Base-by-base conservation (phyloP, 2,888 invertebrate genomes). In the Parnassius apollo region DNA sequence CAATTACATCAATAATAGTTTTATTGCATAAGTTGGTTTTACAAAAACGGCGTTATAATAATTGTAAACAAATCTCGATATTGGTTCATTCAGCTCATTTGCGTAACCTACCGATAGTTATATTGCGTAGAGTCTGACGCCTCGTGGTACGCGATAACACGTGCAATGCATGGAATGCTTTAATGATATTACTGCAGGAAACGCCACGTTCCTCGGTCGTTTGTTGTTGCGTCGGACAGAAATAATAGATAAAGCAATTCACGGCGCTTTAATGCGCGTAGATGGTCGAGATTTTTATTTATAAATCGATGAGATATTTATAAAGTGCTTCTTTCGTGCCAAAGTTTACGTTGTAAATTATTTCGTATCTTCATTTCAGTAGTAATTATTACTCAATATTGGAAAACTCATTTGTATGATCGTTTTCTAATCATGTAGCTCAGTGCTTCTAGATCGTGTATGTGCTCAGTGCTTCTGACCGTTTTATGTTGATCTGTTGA, bases 21-120 rank as follows among this genome's bases (percentile, higher is more conserved):
- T 18, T 35, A 35, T 35, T 35, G 35, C 35, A 35, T 35, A 7
- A 7, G 35, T 25, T 25, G 25, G 56, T 50, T 44, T 45, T 45
- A 22, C 22, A 44, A 52, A 50, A 7, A 9, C 35, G 61, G 2
- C 51, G 18, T 45, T 56, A 18, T 56, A 51, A 35, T 56, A 51
- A 62, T 62, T 53, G 62, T 62, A 57, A 57, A 57, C 53, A 62
- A 57, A 49, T 57, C 52, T 46, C 42, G 50, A 61, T 61, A 56
- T 51, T 42, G 56, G 61, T 22, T 48, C 56, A 61, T 61, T 61
- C 55, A 50, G 60, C 55, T 48, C 49, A 13, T 55, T 55, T 50
- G 60, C 55, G 60, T 61, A 61, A 61, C 60, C 55, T 22, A 42
- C 12, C 50, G 60, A 61, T 50, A 61, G 55, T 55, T 18, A 18